phyloP scores from a whole-genome alignment of 2,888 invertebrate genomes.

The Hyles lineata region DNA sequence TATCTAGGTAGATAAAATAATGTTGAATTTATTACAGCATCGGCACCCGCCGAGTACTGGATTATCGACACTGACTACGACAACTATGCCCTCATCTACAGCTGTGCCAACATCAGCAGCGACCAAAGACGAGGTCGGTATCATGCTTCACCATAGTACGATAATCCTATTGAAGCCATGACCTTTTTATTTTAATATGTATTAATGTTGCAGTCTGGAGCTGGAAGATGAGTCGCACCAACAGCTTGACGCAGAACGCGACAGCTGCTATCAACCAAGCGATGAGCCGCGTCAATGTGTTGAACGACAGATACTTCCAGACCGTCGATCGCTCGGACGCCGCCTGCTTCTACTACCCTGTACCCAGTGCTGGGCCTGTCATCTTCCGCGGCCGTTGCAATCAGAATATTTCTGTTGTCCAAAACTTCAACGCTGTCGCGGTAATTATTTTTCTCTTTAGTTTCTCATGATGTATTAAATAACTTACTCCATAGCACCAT shows the following conservation, averaged over 20 bases:
- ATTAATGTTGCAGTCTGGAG: conserved; percentile 61
- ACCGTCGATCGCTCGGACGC: conserved; percentile 50
- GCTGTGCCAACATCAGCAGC: conserved; percentile 74
- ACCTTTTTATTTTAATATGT: background rate
- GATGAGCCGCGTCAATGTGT: conserved; percentile 49
- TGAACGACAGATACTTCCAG: conserved; percentile 58
- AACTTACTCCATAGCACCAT: no score
- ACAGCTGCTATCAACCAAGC: conserved; percentile 51
- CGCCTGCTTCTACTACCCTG: conserved; percentile 65
- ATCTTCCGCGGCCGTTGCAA: conserved; percentile 65
- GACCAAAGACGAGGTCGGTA: conserved; percentile 60
- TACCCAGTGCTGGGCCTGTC: conserved; percentile 47
- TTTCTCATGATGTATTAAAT: no score
- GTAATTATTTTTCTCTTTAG: conserved; percentile 53
- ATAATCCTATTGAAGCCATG: background rate
- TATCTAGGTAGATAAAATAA: background rate
- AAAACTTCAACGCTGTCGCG: conserved; percentile 52
- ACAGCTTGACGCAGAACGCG: conserved; percentile 47
- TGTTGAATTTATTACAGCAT: conserved; percentile 46
- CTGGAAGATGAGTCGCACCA: conserved; percentile 68
- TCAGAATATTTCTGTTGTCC: conserved; percentile 51
- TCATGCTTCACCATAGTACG: background rate
- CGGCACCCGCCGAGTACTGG: conserved; percentile 77
- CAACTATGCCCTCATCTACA: conserved; percentile 86
- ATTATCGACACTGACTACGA: conserved; percentile 87